Conservation (phyloP, 37 sponge, comb jelly and placozoan genomes). For the Diacarnus erythraeanus region DNA sequence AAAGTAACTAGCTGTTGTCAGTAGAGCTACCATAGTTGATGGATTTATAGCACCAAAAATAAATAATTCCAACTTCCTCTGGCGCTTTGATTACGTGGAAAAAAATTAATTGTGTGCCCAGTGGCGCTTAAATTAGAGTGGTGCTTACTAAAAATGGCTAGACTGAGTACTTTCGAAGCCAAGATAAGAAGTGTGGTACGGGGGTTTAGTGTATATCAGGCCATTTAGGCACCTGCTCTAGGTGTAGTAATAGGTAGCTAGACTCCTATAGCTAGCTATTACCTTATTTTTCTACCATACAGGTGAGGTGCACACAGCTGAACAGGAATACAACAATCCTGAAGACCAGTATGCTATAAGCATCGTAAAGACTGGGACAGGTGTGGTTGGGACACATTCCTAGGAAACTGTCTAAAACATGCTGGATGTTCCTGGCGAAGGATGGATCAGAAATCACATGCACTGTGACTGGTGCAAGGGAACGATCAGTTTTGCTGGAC, state of each 20-base stretch:
- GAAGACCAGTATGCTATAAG: not conserved
- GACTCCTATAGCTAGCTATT: not conserved
- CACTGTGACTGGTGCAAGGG: constrained; percentile 3
- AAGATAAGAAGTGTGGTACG: not conserved
- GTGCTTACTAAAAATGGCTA: not conserved
- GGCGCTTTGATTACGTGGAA: not conserved
- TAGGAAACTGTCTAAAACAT: constrained; percentile 15
- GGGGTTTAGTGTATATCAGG: not conserved
- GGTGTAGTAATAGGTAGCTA: not conserved
- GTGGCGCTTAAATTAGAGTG: not conserved
- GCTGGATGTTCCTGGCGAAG: not conserved
- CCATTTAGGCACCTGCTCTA: not conserved
- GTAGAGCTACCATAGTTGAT: not conserved
- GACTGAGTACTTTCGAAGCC: not conserved
- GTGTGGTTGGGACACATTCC: constrained; percentile 13
- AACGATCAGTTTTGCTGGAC: not conserved
- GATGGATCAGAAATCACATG: not conserved
- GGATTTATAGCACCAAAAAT: not conserved
- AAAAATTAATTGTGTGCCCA: not conserved
- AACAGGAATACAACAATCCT: not conserved
- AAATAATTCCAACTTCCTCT: not conserved
- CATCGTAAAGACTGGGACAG: not conserved
- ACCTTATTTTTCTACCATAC: no score
- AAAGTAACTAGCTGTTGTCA: no score
- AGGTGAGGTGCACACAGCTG: constrained; percentile 1